phyloP scores from a whole-genome alignment of 2,888 invertebrate genomes.

The Drosophila sordidapex region DNA sequence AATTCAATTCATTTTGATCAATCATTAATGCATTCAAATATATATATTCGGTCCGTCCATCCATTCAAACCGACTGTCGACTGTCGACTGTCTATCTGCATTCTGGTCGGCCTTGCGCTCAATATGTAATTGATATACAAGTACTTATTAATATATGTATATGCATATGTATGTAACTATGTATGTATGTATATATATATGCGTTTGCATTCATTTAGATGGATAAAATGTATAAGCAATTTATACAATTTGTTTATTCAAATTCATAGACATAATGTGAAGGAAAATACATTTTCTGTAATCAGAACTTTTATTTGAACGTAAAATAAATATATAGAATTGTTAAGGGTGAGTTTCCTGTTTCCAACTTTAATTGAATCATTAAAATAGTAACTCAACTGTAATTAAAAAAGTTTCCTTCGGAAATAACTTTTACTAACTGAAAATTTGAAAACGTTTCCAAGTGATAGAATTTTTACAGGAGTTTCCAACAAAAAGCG shows the following conservation, averaged over 20 bases:
- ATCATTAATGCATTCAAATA: constrained; percentile 58
- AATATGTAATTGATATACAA: constrained; percentile 72
- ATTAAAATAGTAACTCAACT: neutral
- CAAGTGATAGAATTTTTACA: too few species aligned
- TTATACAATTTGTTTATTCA: constrained; percentile 16
- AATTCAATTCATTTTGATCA: constrained; percentile 48
- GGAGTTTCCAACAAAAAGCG: too few species aligned
- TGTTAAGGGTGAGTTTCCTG: neutral
- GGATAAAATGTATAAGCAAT: neutral
- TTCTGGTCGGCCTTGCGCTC: constrained; percentile 68
- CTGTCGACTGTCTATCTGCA: constrained; percentile 26
- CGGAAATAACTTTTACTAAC: too few species aligned
- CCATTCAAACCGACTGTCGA: constrained; percentile 4
- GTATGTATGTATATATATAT: neutral
- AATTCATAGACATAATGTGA: neutral
- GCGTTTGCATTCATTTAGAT: neutral
- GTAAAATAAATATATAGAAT: neutral
- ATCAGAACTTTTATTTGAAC: neutral
- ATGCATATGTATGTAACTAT: neutral
- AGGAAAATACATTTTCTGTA: neutral
- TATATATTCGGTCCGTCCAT: constrained; percentile 13
- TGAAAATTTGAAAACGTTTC: too few species aligned
- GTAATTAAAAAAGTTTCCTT: neutral
- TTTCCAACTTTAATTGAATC: neutral
- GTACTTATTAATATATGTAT: constrained; percentile 17